Evolutionary conservation across 2,888 invertebrate species (phyloP).

Genomic region (Leptopilina syphax): DNA sequence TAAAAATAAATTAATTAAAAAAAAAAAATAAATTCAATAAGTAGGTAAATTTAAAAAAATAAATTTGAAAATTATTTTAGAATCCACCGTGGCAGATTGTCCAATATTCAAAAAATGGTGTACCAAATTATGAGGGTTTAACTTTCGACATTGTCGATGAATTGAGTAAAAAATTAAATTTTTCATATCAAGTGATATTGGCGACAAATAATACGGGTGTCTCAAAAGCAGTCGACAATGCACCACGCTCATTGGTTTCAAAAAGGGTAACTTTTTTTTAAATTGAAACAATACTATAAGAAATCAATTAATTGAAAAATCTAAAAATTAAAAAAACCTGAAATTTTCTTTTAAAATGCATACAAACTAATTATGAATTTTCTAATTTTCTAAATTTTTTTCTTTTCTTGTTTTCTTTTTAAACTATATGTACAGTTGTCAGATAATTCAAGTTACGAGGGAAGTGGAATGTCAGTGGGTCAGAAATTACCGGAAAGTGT

Average conservation of each 20-base stretch:
- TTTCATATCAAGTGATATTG: constrained; percentile 81
- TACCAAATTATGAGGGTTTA: constrained; percentile 82
- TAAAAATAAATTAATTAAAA: too few species aligned
- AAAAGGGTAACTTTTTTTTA: constrained; percentile 29
- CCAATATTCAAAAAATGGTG: constrained; percentile 80
- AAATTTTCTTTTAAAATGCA: too few species aligned
- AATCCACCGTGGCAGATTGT: constrained; percentile 93
- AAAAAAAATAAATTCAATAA: too few species aligned
- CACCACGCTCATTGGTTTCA: constrained; percentile 28
- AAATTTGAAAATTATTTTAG: constrained; percentile 75
- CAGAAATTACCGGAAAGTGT: constrained; percentile 74
- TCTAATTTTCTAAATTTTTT: too few species aligned
- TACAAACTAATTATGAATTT: too few species aligned
- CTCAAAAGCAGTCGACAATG: constrained; percentile 25
- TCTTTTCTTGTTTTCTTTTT: too few species aligned
- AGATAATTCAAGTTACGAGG: neutral
- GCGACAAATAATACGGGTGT: constrained; percentile 41
- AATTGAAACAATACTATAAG: neutral
- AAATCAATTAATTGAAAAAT: neutral
- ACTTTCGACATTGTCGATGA: constrained; percentile 89
- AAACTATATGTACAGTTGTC: neutral
- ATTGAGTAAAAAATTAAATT: constrained; percentile 87
- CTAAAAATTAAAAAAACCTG: too few species aligned
- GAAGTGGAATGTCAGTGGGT: constrained; percentile 60
- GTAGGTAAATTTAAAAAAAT: too few species aligned